Percentiles rank a stretch among this genome's conserved stretches.
Evolutionary conservation across 1,140 invertebrate species (phyloP).

Genomic region (Cotesia glomerata): DNA sequence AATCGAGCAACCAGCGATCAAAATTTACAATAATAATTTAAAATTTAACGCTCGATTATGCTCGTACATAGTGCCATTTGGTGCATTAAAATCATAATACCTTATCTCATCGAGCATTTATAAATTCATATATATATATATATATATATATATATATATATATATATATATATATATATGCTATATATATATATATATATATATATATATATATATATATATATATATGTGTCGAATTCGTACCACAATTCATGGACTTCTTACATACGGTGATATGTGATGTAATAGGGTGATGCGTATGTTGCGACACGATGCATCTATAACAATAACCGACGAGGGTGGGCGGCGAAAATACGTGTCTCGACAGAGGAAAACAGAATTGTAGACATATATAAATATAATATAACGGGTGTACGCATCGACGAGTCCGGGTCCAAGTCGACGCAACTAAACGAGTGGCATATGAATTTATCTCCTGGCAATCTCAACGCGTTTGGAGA

Average conservation of each 20-base stretch:
- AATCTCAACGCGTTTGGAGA: constrained; percentile 9
- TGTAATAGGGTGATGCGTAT: neutral
- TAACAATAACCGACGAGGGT: neutral
- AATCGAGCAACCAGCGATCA: no score
- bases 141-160: neutral
- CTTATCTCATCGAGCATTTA: constrained; percentile 25
- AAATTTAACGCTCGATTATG: constrained; percentile 59
- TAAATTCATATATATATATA: neutral
- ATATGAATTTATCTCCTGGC: constrained; percentile 8
- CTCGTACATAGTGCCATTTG: constrained; percentile 46
- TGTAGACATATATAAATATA: neutral
- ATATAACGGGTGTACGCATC: constrained; percentile 7
- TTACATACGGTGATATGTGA: neutral
- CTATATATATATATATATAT: constrained; percentile 5
- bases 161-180: neutral
- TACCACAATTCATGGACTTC: constrained; percentile 5
- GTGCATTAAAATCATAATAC: constrained; percentile 45
- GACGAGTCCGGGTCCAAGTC: neutral
- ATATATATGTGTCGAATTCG: neutral
- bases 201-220: neutral
- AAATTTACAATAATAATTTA: constrained; percentile 44
- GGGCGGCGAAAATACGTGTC: neutral
- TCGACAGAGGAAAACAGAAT: neutral
- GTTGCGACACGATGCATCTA: neutral
- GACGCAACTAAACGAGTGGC: neutral